phyloP scores from a whole-genome alignment of 2,888 invertebrate species.

The Macrophya annulata region DNA sequence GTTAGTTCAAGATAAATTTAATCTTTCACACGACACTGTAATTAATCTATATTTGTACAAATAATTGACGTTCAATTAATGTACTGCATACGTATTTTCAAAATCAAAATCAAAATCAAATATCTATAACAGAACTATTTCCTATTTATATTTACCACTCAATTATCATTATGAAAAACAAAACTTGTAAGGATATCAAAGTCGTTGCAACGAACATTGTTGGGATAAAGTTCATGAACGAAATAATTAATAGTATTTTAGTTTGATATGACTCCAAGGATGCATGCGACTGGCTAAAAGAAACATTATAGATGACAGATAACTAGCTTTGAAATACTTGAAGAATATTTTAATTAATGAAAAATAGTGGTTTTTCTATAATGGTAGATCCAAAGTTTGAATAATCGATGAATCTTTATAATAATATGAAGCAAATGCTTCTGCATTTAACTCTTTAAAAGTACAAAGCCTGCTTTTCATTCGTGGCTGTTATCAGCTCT shows the following conservation, averaged over 20 bases:
- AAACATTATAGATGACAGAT: not conserved
- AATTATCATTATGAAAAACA: not conserved
- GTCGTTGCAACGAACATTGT: not conserved
- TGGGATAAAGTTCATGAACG: not conserved
- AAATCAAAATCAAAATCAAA: not conserved
- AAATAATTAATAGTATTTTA: not conserved
- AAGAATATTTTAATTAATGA: not conserved
- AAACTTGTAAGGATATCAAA: not conserved
- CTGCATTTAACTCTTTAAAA: not conserved
- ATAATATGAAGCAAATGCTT: not conserved
- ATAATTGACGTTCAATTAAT: not conserved
- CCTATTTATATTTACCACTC: not conserved
- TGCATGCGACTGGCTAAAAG: not conserved
- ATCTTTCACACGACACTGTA: not conserved
- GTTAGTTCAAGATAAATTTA: not conserved
- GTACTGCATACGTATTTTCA: not conserved
- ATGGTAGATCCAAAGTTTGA: not conserved
- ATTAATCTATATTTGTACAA: not conserved
- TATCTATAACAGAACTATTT: too few relatives aligned
- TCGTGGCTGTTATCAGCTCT: not conserved
- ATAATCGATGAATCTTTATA: not conserved
- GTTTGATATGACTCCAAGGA: not conserved
- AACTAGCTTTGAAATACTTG: not conserved
- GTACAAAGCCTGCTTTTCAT: constrained; percentile 10
- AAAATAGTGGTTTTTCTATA: not conserved